Conservation (phyloP, 2,888 invertebrate genomes). For the Heteropelma amictum region DNA sequence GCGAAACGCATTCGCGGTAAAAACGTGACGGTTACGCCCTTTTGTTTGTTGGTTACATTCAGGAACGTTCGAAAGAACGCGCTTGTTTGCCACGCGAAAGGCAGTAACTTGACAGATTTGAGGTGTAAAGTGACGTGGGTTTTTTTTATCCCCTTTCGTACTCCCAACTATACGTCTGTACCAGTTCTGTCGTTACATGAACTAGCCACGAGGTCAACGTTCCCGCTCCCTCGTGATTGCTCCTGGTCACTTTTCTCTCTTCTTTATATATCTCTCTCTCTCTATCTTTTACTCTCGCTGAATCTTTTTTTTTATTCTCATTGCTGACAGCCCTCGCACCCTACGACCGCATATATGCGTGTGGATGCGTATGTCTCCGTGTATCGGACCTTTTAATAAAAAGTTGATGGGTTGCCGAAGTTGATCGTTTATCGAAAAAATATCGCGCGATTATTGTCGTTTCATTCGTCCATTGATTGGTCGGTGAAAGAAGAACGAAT, state of each 20-base stretch:
- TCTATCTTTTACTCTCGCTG: conserved; percentile 31
- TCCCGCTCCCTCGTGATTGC: conserved; percentile 58
- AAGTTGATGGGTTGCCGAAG: too few relatives aligned
- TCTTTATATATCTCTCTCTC: background rate
- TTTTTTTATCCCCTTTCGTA: conserved; percentile 3
- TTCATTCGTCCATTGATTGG: too few relatives aligned
- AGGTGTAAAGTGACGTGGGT: background rate
- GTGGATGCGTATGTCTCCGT: too few relatives aligned
- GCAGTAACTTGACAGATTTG: background rate
- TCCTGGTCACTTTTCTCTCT: conserved; percentile 48
- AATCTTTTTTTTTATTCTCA: conserved; percentile 10
- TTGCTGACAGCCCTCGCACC: conserved; percentile 42
- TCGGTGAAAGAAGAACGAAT: too few relatives aligned
- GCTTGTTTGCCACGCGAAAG: background rate
- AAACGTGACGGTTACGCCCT: background rate
- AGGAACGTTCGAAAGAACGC: background rate
- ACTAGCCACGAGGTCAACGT: conserved; percentile 57
- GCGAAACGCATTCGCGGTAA: conserved; percentile 21
- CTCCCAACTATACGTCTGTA: conserved; percentile 10
- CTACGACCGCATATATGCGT: conserved; percentile 63
- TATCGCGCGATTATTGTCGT: too few relatives aligned
- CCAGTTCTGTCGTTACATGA: conserved; percentile 32
- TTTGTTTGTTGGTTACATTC: background rate
- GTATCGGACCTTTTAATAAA: too few relatives aligned
- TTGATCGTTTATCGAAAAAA: too few relatives aligned